Evolutionary conservation across 2,888 invertebrate species (phyloP).

Genomic region (Papilio gigon): DNA sequence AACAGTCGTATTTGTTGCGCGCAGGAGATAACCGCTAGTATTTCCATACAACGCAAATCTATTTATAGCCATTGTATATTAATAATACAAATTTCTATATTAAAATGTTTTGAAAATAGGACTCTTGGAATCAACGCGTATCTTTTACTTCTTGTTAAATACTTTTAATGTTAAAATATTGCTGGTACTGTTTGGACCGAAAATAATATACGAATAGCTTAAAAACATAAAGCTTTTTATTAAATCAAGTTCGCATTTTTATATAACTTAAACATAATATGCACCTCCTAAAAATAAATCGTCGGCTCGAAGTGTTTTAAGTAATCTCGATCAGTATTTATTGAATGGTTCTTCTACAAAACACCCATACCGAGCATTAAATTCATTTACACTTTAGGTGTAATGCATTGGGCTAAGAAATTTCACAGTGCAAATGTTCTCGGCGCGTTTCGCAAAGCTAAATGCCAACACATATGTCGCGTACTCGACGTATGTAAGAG

Average conservation of each 20-base stretch:
- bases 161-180: too few relatives aligned
- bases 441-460: constrained; percentile 68
- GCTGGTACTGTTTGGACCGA: too few relatives aligned
- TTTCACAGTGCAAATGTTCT: constrained; percentile 56
- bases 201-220: too few relatives aligned
- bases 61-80: not conserved
- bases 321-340: not conserved
- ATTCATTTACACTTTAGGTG: constrained; percentile 51
- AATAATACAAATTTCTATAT: not conserved
- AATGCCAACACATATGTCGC: constrained; percentile 67
- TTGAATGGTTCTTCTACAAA: constrained; percentile 3
- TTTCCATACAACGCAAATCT: not conserved
- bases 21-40: constrained; percentile 17
- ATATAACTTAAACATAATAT: not conserved
- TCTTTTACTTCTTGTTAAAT: too few relatives aligned
- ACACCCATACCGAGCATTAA: constrained; percentile 39
- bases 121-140: too few relatives aligned
- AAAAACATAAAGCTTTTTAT: too few relatives aligned
- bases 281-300: not conserved
- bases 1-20: constrained; percentile 28
- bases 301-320: not conserved
- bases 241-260: too few relatives aligned
- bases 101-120: too few relatives aligned
- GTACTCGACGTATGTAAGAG: constrained; percentile 34
- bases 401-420: constrained; percentile 56